Evolutionary conservation across 2,113 vertebrate species (phyloP).

Genomic region (Asarcornis scutulata): DNA sequence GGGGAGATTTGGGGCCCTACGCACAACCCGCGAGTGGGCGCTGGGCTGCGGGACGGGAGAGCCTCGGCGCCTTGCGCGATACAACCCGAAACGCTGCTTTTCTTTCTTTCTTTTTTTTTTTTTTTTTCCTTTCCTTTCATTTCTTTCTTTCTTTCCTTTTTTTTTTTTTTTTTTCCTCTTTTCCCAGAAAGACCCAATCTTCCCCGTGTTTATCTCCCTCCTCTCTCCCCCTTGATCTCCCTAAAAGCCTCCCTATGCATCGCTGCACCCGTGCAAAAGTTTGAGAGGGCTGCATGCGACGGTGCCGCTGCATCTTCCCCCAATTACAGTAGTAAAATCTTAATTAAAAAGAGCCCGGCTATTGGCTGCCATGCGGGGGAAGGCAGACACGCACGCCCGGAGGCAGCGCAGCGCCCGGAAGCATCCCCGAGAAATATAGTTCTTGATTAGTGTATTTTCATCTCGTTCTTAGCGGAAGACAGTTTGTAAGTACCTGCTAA

Average conservation of each 20-base stretch:
- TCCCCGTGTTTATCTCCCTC: background rate
- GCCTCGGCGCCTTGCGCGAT: background rate
- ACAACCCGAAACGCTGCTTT: background rate
- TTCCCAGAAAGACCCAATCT: background rate
- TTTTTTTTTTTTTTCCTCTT: too few species aligned
- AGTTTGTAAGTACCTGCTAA: constrained; percentile 77
- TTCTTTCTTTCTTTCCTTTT: background rate
- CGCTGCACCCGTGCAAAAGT: background rate
- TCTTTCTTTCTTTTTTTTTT: background rate
- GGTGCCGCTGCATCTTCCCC: constrained; percentile 1
- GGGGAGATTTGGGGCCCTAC: too few species aligned
- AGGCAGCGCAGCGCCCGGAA: background rate
- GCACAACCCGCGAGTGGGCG: too few species aligned
- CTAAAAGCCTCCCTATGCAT: background rate
- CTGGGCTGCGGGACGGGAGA: too few species aligned
- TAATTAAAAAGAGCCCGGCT: constrained; percentile 44
- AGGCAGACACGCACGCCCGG: background rate
- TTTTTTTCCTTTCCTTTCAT: background rate
- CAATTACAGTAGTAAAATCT: constrained; percentile 34
- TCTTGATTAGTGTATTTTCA: constrained; percentile 74
- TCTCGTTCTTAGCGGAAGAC: constrained; percentile 67
- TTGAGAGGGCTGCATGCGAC: background rate
- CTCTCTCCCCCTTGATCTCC: background rate
- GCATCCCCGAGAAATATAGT: constrained; percentile 69
- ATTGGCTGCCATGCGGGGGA: background rate